Conservation (phyloP, 2,797 vertebrate genomes). For the Sitta carolinensis region DNA sequence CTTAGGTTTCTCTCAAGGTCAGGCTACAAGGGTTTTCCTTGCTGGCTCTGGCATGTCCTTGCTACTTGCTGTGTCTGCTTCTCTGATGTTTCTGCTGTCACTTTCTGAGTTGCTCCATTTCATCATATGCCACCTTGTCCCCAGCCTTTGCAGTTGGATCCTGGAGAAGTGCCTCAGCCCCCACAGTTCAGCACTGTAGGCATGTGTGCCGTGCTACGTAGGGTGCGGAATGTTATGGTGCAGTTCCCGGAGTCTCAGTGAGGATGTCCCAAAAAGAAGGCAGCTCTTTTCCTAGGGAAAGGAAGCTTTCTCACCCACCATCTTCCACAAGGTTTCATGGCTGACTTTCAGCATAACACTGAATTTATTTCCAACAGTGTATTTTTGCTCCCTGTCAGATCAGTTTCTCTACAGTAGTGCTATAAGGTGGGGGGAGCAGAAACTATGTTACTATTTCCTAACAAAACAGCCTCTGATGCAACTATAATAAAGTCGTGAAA, state of each 20-base stretch:
- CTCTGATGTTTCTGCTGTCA: conserved; percentile 50
- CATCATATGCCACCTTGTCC: conserved; percentile 33
- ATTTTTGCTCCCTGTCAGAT: conserved; percentile 56
- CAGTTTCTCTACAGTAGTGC: conserved; percentile 2
- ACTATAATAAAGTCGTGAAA: conserved; percentile 54
- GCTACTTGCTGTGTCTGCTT: conserved; percentile 8
- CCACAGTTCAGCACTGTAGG: not conserved
- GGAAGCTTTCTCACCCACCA: conserved; percentile 3
- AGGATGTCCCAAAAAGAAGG: not conserved
- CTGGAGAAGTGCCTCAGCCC: not conserved
- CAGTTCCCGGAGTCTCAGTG: not conserved
- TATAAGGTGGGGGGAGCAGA: conserved; percentile 36
- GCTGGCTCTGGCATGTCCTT: not conserved
- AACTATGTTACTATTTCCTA: conserved; percentile 60
- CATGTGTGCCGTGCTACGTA: fast-evolving
- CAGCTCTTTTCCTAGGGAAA: not conserved
- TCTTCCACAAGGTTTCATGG: not conserved
- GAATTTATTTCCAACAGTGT: conserved; percentile 41
- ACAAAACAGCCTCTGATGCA: conserved; percentile 64
- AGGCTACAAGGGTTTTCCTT: not conserved
- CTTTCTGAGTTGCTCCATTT: not conserved
- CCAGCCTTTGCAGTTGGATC: not conserved
- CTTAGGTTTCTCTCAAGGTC: conserved; percentile 13
- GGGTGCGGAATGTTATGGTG: not conserved
- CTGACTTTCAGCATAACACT: conserved; percentile 18